Conservation (phyloP, 2,113 vertebrate species). For the Pseudolaguvia tuberculata region DNA sequence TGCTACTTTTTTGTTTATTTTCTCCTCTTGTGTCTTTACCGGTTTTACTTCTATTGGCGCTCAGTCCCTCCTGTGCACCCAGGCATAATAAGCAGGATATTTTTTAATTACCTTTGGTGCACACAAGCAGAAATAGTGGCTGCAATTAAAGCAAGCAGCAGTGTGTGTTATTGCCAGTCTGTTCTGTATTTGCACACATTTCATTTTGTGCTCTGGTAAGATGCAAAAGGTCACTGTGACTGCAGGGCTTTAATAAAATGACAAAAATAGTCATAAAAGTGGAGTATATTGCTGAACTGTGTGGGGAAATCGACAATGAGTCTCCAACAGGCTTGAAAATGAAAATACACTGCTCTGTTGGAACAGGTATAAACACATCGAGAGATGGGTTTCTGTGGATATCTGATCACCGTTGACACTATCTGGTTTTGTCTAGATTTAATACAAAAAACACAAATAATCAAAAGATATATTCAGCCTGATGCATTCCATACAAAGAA, state of each 20-base stretch:
- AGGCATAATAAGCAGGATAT: slow-evolving; percentile 31
- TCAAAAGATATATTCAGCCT: not conserved
- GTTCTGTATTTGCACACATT: slow-evolving; percentile 18
- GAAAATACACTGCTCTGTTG: slow-evolving; percentile 19
- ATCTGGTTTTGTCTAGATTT: not conserved
- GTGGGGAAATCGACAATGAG: not conserved
- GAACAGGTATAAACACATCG: not conserved
- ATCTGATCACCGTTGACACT: not conserved
- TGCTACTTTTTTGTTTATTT: slow-evolving; percentile 26
- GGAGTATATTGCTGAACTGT: not conserved
- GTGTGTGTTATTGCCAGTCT: slow-evolving; percentile 9
- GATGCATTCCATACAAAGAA: not conserved
- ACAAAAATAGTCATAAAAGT: slow-evolving; percentile 13
- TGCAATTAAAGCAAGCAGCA: slow-evolving; percentile 17
- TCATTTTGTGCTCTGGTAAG: slow-evolving; percentile 10
- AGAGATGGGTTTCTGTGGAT: not conserved
- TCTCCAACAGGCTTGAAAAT: not conserved
- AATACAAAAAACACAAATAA: not conserved
- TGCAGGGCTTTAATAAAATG: not conserved
- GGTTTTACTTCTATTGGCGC: not conserved
- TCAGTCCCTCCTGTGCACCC: slow-evolving; percentile 1
- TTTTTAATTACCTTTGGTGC: slow-evolving; percentile 33
- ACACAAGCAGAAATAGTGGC: slow-evolving; percentile 30
- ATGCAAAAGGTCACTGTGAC: slow-evolving; percentile 21
- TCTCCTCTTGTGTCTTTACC: slow-evolving; percentile 23